A percentile compares a stretch with the other conserved stretches of the same genome.
Conservation (phyloP, 2,888 invertebrate species). For the Eubasilissa splendida region DNA sequence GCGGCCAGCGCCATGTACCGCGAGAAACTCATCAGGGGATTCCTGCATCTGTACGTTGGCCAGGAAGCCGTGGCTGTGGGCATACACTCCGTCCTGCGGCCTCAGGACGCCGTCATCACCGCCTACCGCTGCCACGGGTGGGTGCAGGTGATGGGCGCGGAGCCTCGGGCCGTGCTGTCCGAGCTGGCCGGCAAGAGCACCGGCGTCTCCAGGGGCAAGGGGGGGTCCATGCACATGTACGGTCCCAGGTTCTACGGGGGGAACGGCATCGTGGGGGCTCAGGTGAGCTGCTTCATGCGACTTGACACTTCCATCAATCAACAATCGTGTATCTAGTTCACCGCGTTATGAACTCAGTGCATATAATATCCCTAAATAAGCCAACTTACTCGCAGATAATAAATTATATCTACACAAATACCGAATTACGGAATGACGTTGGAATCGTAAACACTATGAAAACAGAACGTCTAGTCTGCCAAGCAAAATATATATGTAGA, state of each 20-base stretch:
- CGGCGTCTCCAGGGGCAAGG: slow-evolving; percentile 96
- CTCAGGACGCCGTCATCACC: slow-evolving; percentile 91
- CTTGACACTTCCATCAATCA: no score
- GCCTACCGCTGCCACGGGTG: slow-evolving; percentile 97
- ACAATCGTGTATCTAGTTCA: no score
- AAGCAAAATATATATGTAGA: no score
- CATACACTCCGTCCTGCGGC: slow-evolving; percentile 88
- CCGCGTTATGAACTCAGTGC: no score
- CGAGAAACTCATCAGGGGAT: slow-evolving; percentile 87
- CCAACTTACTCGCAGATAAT: no score
- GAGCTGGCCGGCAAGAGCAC: slow-evolving; percentile 91
- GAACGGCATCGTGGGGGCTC: slow-evolving; percentile 99
- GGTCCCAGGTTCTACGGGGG: slow-evolving; percentile 94
- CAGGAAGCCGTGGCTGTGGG: slow-evolving; percentile 84
- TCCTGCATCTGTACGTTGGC: slow-evolving; percentile 95
- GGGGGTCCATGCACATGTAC: slow-evolving; percentile 99
- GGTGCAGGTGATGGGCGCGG: slow-evolving; percentile 93
- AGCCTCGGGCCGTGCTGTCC: slow-evolving; percentile 80
- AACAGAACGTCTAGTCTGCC: no score
- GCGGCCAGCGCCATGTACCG: slow-evolving; percentile 96
- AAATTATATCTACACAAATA: no score
- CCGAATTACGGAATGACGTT: no score
- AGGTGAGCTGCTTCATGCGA: slow-evolving; percentile 72
- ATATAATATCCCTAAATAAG: no score
- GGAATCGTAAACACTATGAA: no score